Evolutionary conservation across 1,140 invertebrate species (phyloP).

Genomic region (Periplaneta americana): DNA sequence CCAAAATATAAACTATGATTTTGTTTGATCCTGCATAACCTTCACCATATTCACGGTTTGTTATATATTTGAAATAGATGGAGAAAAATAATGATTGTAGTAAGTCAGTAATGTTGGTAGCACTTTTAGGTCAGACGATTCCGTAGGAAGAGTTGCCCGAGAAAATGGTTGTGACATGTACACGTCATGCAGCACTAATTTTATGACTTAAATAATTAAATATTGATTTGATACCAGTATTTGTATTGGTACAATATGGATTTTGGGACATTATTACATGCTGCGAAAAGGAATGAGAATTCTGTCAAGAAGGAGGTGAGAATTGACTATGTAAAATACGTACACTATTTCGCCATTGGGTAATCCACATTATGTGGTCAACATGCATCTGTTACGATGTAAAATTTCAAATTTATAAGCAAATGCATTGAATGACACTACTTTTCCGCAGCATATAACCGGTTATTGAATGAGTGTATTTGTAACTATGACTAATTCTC

Average conservation of each 20-base stretch:
- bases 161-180: not conserved
- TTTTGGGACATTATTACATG: constrained; percentile 23
- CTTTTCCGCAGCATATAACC: not conserved
- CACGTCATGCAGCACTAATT: not conserved
- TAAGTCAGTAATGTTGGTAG: not conserved
- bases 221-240: not conserved
- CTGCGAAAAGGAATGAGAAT: constrained; percentile 22
- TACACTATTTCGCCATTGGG: constrained; percentile 11
- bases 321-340: constrained; percentile 11
- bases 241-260: constrained; percentile 18
- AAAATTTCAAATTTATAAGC: not conserved
- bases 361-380: not conserved
- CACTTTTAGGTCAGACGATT: not conserved
- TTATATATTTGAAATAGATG: too few relatives aligned
- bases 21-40: too few relatives aligned
- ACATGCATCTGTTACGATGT: not conserved
- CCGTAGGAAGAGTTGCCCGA: not conserved
- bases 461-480: not conserved
- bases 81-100: too few relatives aligned
- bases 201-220: not conserved
- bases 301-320: constrained; percentile 21
- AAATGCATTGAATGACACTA: not conserved
- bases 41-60: too few relatives aligned
- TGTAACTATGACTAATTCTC: not conserved
- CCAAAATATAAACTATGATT: too few relatives aligned